phyloP scores from a whole-genome alignment of 1,140 invertebrate genomes.

The Nasonia longicornis region DNA sequence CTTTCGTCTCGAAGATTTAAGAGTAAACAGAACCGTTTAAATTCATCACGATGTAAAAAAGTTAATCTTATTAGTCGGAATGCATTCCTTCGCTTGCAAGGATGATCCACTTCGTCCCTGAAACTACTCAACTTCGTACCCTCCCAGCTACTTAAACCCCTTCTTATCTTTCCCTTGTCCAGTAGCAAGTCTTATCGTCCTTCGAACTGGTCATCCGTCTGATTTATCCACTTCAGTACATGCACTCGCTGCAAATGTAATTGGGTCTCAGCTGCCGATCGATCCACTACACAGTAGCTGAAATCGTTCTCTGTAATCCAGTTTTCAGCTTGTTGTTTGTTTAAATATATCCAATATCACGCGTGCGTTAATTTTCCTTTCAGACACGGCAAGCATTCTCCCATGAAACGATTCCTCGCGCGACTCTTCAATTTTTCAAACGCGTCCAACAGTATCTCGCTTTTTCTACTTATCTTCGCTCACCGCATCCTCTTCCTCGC shows the following conservation, averaged over 20 bases:
- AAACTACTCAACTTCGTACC: neutral
- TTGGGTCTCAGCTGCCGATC: conserved; percentile 23
- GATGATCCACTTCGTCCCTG: neutral
- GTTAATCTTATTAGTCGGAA: no score
- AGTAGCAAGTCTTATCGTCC: neutral
- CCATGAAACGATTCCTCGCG: neutral
- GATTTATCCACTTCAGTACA: neutral
- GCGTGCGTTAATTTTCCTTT: neutral
- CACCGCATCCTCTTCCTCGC: neutral
- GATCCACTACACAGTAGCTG: neutral
- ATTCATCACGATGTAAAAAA: no score
- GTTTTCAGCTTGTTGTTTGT: neutral
- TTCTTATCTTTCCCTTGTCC: conserved; percentile 3
- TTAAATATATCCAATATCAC: neutral
- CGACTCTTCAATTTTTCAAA: neutral
- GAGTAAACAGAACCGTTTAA: no score
- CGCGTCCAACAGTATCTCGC: neutral
- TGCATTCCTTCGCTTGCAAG: neutral
- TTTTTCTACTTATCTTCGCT: neutral
- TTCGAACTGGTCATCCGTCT: conserved; percentile 20
- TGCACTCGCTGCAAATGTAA: conserved; percentile 24
- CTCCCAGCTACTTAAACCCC: neutral
- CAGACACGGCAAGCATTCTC: neutral
- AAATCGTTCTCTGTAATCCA: conserved; percentile 3
- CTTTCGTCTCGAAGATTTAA: no score